phyloP scores from a whole-genome alignment of 2,797 vertebrate species.

The Chrosomus eos region DNA sequence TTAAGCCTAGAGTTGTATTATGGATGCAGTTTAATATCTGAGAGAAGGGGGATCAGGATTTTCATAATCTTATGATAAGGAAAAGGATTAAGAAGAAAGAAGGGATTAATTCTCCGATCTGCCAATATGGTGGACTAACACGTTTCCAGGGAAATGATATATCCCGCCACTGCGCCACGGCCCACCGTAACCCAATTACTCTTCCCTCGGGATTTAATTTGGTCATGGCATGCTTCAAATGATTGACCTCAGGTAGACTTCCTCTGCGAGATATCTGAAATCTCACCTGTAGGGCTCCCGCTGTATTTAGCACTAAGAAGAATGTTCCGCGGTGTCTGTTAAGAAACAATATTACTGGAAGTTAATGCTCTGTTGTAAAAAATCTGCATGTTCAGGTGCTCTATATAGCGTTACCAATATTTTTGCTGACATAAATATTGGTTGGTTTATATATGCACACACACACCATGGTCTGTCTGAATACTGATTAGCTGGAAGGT shows the following conservation, averaged over 20 bases:
- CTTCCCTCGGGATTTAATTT: slow-evolving; percentile 68
- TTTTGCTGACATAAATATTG: not conserved
- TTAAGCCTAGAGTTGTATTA: slow-evolving; percentile 79
- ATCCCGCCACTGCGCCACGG: slow-evolving; percentile 67
- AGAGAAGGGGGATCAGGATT: slow-evolving; percentile 80
- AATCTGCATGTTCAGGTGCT: not conserved
- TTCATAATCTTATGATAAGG: slow-evolving; percentile 85
- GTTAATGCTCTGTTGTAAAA: not conserved
- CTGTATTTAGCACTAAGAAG: not conserved
- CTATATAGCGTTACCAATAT: not conserved
- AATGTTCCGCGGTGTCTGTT: not conserved
- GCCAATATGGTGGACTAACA: slow-evolving; percentile 82
- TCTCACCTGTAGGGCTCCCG: slow-evolving; percentile 41
- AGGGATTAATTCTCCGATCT: slow-evolving; percentile 88
- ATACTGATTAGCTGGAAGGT: not conserved
- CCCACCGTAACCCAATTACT: slow-evolving; percentile 70
- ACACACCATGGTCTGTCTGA: not conserved
- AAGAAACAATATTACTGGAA: not conserved
- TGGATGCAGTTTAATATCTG: slow-evolving; percentile 84
- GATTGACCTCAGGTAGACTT: slow-evolving; percentile 51
- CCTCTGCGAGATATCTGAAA: slow-evolving; percentile 27
- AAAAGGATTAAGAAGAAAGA: slow-evolving; percentile 83
- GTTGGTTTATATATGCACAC: too few relatives aligned
- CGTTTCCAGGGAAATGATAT: slow-evolving; percentile 75
- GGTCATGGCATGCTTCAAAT: slow-evolving; percentile 55